Percentiles rank a stretch among this genome's conserved stretches.
phyloP scores from a whole-genome alignment of 2,797 vertebrate species.

The Alfaro cultratus region DNA sequence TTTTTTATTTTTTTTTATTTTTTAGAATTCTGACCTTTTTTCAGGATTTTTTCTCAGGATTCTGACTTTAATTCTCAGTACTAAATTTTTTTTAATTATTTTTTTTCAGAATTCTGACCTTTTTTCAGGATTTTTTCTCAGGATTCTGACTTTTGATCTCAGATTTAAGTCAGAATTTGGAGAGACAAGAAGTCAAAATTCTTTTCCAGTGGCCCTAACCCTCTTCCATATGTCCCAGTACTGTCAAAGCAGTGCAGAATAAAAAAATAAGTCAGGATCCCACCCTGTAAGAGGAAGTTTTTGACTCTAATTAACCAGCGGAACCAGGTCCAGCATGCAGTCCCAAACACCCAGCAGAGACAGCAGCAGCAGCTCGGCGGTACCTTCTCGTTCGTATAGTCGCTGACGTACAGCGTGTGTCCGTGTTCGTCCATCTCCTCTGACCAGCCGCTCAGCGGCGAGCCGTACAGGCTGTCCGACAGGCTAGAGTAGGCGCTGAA shows the following conservation, averaged over 20 bases:
- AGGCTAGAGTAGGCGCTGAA: constrained; percentile 93
- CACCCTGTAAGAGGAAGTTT: neutral
- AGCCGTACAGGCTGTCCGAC: constrained; percentile 95
- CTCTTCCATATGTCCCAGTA: neutral
- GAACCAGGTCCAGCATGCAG: constrained; percentile 13
- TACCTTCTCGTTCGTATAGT: constrained; percentile 97
- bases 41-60: too few species aligned
- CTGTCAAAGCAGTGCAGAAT: neutral
- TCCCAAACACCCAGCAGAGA: constrained; percentile 19
- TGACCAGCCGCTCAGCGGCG: constrained; percentile 94
- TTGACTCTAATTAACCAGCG: neutral
- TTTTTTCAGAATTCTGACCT: too few species aligned
- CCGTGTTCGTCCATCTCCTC: constrained; percentile 96
- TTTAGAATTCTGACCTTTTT: too few species aligned
- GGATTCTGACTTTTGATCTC: too few species aligned
- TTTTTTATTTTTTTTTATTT: too few species aligned
- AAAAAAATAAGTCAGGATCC: neutral
- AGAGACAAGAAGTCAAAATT: too few species aligned
- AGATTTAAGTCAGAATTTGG: too few species aligned
- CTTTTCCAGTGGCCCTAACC: too few species aligned
- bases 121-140: too few species aligned
- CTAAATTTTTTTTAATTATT: too few species aligned
- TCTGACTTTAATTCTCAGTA: too few species aligned
- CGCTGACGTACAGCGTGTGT: constrained; percentile 95
- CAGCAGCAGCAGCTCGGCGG: constrained; percentile 24